These are phyloP conservation scores for Tiliacea aurago DNA, from an alignment of 2,888 invertebrate genomes.

Conservation along the genomic window DNA sequence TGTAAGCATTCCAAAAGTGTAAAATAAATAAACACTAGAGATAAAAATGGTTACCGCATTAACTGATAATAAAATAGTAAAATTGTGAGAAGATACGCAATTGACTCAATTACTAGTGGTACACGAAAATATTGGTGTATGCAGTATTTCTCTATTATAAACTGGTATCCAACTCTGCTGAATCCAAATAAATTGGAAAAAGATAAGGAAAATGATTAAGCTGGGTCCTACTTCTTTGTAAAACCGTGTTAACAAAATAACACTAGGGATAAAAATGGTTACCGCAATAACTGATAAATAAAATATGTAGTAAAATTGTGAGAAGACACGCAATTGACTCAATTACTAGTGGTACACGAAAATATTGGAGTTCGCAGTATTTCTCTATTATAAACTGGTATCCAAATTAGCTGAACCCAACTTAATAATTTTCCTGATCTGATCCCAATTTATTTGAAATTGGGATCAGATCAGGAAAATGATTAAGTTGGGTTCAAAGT, in stretches of 20 bases:
- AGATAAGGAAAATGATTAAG: too few relatives aligned
- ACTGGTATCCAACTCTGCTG: background rate
- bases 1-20: too few relatives aligned
- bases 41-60: background rate
- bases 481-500: too few relatives aligned
- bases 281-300: background rate
- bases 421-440: too few relatives aligned
- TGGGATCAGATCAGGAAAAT: too few relatives aligned
- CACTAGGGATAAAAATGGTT: background rate
- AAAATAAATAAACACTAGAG: too few relatives aligned
- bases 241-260: too few relatives aligned
- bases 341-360: background rate
- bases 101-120: background rate
- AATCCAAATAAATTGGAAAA: too few relatives aligned
- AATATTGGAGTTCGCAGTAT: background rate
- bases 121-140: background rate
- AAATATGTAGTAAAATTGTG: too few relatives aligned
- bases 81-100: background rate
- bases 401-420: background rate
- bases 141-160: background rate
- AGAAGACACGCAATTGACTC: background rate
- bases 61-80: background rate
- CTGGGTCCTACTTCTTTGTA: too few relatives aligned
- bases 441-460: too few relatives aligned
- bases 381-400: background rate